Conservation (phyloP, 2,113 vertebrate genomes). For the Anguilla japonica region DNA sequence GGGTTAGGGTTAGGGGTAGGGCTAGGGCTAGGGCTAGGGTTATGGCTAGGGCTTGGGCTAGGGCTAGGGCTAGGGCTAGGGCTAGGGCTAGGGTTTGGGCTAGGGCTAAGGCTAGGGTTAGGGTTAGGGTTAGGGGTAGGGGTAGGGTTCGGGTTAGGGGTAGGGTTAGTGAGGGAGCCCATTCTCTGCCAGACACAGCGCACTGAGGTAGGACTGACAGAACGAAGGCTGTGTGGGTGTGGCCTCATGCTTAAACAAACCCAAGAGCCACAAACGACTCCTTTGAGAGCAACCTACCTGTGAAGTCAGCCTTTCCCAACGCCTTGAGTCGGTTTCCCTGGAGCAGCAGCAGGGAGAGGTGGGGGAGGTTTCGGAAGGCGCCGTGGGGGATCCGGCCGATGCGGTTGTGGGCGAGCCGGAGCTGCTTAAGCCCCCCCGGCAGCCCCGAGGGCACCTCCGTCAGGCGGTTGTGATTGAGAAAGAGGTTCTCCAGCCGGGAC, state of each 20-base stretch:
- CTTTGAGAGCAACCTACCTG: slow-evolving; percentile 44
- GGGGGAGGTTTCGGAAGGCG: slow-evolving; percentile 56
- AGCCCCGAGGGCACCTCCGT: slow-evolving; percentile 57
- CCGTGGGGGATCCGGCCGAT: slow-evolving; percentile 59
- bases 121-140: too few relatives aligned
- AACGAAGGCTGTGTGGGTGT: neutral
- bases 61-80: too few relatives aligned
- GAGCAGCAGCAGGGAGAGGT: slow-evolving; percentile 68
- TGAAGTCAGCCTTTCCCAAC: slow-evolving; percentile 57
- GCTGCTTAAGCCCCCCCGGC: slow-evolving; percentile 64
- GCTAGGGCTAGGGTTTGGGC: too few relatives aligned
- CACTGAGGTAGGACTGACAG: neutral
- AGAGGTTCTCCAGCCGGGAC: slow-evolving; percentile 61
- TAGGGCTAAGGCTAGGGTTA: too few relatives aligned
- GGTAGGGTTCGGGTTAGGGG: too few relatives aligned
- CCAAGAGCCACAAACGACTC: neutral
- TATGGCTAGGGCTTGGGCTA: too few relatives aligned
- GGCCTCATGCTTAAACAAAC: neutral
- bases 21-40: too few relatives aligned
- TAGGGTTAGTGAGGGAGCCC: too few relatives aligned
- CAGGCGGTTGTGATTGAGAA: slow-evolving; percentile 69
- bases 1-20: too few relatives aligned
- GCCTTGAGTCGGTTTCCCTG: slow-evolving; percentile 69
- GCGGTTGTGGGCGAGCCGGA: slow-evolving; percentile 68
- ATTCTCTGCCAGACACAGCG: neutral